Base-by-base conservation (phyloP, 2,888 invertebrate genomes). In the Cheilosia variabilis region DNA sequence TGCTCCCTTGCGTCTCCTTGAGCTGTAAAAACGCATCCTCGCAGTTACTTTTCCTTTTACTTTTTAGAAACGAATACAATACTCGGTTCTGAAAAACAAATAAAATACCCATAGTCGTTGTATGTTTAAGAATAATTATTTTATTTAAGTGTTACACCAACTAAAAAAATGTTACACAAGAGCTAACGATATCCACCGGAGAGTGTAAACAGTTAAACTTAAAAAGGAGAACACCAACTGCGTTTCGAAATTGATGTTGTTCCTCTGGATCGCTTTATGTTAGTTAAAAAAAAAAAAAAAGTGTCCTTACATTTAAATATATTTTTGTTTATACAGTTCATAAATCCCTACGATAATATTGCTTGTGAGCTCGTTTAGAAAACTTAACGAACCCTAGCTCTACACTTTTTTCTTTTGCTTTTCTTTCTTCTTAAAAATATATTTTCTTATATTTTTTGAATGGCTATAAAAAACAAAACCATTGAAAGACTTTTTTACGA, bases 121-220 rank as follows among this genome's bases (percentile, higher is more conserved):
- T 60, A 58, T 55, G 19, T 81, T 81, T 72, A 73, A 45, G 77
- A 81, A 72, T 86, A 76, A 52, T 77, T 81, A 76, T 62, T 86
- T 86, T 86, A 81, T 86, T 84, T 55, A 75, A 72, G 81, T 77
- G 81, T 76, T 80, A 86, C 76, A 86, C 81, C 86, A 86, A 86
- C 76, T 81, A 60, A 81, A 86, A 52, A 86, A 57, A 75, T 79
- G 68, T 69, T 69, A 76, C 75, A 86, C 80, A 76, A 71, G 66
- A 86, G 60, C 62, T 81, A 81, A 81, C 76, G 86, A 72, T 77
- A 86, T 68, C 62, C 45, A 86, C 80, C 69, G 45, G 47, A 60
- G 9, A 52, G 63, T 78, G 9, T 41, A 60, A 66, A 83, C 47
- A 65, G 41, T 83, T 58, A 68, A 84, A 84, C 69, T 80, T 71